phyloP scores from a whole-genome alignment of 2,888 invertebrate genomes.

The Orchesellides sinensis region DNA sequence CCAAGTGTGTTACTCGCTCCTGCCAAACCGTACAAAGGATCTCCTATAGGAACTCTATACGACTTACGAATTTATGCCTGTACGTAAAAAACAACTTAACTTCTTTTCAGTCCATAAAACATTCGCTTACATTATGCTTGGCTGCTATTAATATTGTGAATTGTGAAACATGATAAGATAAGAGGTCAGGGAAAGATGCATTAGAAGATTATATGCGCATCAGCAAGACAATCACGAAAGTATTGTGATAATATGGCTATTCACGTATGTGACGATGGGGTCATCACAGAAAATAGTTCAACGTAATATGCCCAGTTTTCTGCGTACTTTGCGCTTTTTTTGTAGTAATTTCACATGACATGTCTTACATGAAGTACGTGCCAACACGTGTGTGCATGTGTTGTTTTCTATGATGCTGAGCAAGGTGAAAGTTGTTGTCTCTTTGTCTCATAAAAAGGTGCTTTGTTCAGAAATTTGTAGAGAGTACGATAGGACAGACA shows the following conservation, averaged over 20 bases:
- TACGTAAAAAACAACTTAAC: slow-evolving; percentile 76
- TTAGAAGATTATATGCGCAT: neutral
- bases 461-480: neutral
- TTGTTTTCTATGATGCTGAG: slow-evolving; percentile 12
- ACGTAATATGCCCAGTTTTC: neutral
- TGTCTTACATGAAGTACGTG: neutral
- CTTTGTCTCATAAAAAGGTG: neutral
- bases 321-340: neutral
- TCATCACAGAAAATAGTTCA: slow-evolving; percentile 53
- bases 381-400: slow-evolving; percentile 12
- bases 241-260: slow-evolving; percentile 13
- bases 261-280: slow-evolving; percentile 25
- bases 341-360: neutral
- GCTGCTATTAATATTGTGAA: neutral
- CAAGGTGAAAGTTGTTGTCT: slow-evolving; percentile 21
- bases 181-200: too few species aligned
- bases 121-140: neutral
- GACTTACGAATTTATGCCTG: slow-evolving; percentile 92
- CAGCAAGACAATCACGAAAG: too few species aligned
- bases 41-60: slow-evolving; percentile 94
- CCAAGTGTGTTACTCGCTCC: slow-evolving; percentile 94
- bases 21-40: slow-evolving; percentile 93
- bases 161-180: too few species aligned
- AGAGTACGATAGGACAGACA: neutral
- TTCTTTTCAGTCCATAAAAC: neutral